Evolutionary conservation across 2,888 invertebrate genomes (phyloP).

Genomic region (Mesodorylaimus sp.): DNA sequence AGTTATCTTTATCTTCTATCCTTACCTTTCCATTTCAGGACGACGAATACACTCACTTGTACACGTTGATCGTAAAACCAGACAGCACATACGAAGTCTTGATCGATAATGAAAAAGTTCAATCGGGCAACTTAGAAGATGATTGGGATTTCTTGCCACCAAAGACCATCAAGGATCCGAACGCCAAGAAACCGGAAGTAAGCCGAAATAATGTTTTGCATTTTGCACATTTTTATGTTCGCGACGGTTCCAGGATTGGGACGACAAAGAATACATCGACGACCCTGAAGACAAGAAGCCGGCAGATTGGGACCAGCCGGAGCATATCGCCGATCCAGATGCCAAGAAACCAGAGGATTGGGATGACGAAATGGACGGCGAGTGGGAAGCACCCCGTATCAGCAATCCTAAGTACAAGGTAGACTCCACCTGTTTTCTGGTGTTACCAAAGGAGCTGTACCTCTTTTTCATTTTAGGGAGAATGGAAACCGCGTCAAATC

Average conservation of each 20-base stretch:
- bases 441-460: neutral
- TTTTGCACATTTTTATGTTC: too few relatives aligned
- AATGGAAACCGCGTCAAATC: slow-evolving; percentile 95
- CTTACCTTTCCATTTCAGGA: slow-evolving; percentile 40
- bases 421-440: neutral
- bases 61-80: slow-evolving; percentile 79
- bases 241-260: slow-evolving; percentile 28
- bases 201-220: too few relatives aligned
- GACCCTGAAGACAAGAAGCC: slow-evolving; percentile 90
- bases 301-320: slow-evolving; percentile 95
- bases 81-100: slow-evolving; percentile 86
- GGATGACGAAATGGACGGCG: slow-evolving; percentile 99
- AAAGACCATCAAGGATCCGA: slow-evolving; percentile 91
- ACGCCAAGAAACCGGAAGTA: slow-evolving; percentile 73
- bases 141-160: slow-evolving; percentile 97
- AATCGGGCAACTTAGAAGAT: slow-evolving; percentile 74
- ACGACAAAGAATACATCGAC: slow-evolving; percentile 46
- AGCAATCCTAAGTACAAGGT: slow-evolving; percentile 93
- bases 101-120: slow-evolving; percentile 86
- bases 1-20: neutral
- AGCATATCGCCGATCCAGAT: slow-evolving; percentile 91
- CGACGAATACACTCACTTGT: slow-evolving; percentile 88
- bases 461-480: slow-evolving; percentile 38
- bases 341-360: slow-evolving; percentile 95
- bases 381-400: slow-evolving; percentile 98